phyloP scores from a whole-genome alignment of 2,888 invertebrate species.

The Acanthoscelides obtectus region DNA sequence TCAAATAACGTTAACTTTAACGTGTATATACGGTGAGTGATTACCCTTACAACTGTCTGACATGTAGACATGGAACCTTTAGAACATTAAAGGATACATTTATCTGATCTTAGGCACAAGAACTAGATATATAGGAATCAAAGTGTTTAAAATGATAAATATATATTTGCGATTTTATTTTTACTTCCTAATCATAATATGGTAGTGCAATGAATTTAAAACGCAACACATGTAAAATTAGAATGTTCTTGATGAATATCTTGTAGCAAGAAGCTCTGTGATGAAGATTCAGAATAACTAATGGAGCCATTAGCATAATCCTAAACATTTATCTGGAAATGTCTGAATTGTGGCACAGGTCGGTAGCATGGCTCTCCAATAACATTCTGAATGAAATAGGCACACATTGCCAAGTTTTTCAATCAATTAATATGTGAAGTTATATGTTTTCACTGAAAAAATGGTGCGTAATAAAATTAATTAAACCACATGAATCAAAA shows the following conservation, averaged over 20 bases:
- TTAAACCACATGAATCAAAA: background rate
- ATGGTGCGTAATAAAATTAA: background rate
- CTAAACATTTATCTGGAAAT: background rate
- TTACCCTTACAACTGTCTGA: too few relatives aligned
- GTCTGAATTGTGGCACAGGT: background rate
- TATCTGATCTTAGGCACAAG: background rate
- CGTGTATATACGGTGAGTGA: too few relatives aligned
- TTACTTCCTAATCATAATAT: background rate
- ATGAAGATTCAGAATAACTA: background rate
- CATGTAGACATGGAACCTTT: too few relatives aligned
- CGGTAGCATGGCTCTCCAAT: background rate
- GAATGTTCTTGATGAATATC: too few relatives aligned
- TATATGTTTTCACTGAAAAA: background rate
- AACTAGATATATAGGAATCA: background rate
- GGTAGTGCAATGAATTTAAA: too few relatives aligned
- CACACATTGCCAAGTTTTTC: background rate
- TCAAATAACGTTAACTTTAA: too few relatives aligned
- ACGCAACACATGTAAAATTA: too few relatives aligned
- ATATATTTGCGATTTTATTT: background rate
- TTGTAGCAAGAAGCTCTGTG: too few relatives aligned
- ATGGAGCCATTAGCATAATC: background rate
- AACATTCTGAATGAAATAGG: background rate
- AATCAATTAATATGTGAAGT: background rate
- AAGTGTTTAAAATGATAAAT: background rate
- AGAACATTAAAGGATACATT: background rate